Conservation (phyloP, 2,888 invertebrate species). For the Molanna angustata region DNA sequence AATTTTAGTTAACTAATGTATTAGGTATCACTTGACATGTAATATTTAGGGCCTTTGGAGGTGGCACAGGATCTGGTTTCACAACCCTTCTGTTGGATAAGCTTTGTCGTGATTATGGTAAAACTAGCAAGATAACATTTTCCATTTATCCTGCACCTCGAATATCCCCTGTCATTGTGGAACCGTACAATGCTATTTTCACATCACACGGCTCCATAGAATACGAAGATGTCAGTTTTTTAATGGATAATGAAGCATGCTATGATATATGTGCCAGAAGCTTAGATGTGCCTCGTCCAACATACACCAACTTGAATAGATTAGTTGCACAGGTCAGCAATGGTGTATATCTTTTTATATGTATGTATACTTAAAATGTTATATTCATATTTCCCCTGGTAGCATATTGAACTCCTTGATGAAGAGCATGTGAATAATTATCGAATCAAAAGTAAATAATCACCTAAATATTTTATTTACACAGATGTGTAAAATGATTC, state of each 20-base stretch:
- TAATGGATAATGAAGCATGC: conserved; percentile 74
- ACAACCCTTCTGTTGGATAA: conserved; percentile 65
- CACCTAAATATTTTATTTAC: too few relatives aligned
- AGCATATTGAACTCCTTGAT: too few relatives aligned
- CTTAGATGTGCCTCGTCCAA: conserved; percentile 73
- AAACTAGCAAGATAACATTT: conserved; percentile 63
- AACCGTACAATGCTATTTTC: conserved; percentile 73
- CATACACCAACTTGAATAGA: conserved; percentile 84
- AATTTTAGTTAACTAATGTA: too few relatives aligned
- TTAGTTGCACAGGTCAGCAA: conserved; percentile 64
- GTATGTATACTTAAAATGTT: too few relatives aligned
- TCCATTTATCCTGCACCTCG: conserved; percentile 83
- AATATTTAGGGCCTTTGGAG: conserved; percentile 68
- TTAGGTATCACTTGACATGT: too few relatives aligned
- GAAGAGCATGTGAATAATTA: too few relatives aligned
- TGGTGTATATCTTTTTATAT: too few relatives aligned
- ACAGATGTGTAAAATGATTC: background rate
- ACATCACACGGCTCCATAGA: conserved; percentile 69
- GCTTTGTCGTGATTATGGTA: conserved; percentile 62
- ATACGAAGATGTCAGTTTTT: conserved; percentile 66
- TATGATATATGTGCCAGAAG: conserved; percentile 74
- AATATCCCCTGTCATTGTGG: conserved; percentile 72
- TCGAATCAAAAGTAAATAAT: too few relatives aligned
- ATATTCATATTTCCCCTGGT: too few relatives aligned
- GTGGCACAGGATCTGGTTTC: conserved; percentile 77